These are phyloP conservation scores for Tipula lateralis DNA, from an alignment of 2,888 invertebrate species.

Conservation along the genomic window DNA sequence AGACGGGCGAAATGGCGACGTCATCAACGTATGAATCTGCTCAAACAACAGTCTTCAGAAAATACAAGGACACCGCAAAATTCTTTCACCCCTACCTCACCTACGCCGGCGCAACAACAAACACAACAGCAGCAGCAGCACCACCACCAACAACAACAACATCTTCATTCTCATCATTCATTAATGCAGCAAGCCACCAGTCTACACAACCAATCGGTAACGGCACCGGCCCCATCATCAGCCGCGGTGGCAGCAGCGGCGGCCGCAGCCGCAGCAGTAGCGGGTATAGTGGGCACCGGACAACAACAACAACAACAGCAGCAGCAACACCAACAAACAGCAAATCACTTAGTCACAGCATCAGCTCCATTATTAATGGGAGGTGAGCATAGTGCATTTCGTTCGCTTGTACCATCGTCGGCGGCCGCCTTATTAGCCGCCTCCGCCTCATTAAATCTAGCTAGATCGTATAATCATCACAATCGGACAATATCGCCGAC, in stretches of 20 bases:
- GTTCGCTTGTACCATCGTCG: constrained; percentile 64
- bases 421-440: constrained; percentile 56
- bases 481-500: constrained; percentile 42
- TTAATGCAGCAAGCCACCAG: constrained; percentile 33
- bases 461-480: constrained; percentile 43
- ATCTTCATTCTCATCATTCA: constrained; percentile 35
- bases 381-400: constrained; percentile 86
- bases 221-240: constrained; percentile 27
- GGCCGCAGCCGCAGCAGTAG: constrained; percentile 39
- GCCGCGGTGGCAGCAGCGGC: constrained; percentile 32
- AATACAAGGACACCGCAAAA: constrained; percentile 43
- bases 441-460: constrained; percentile 42
- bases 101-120: constrained; percentile 52
- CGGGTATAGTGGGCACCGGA: constrained; percentile 29
- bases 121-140: constrained; percentile 32
- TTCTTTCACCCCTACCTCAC: constrained; percentile 63
- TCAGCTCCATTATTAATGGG: constrained; percentile 65
- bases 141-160: constrained; percentile 35
- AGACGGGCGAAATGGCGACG: constrained; percentile 98
- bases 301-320: too few species aligned
- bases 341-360: constrained; percentile 48
- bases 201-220: constrained; percentile 30
- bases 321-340: too few species aligned
- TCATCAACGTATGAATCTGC: constrained; percentile 90
- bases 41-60: constrained; percentile 65